phyloP scores from a whole-genome alignment of 1,140 invertebrate species.

The Tetragonula clypearis region DNA sequence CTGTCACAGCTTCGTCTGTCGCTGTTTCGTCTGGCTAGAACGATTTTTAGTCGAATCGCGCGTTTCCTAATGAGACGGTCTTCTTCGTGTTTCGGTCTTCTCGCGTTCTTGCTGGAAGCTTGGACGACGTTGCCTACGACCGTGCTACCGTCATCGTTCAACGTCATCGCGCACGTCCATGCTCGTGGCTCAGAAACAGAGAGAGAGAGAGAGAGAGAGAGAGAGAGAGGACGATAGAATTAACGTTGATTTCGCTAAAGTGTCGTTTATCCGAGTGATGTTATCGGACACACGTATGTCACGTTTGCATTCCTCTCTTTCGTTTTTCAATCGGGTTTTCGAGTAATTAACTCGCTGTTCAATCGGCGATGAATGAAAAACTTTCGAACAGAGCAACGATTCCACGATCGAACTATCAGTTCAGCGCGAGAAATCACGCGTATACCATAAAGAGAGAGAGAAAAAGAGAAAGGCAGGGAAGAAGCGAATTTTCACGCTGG shows the following conservation, averaged over 20 bases:
- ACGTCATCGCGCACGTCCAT: not conserved
- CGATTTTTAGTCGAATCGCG: not conserved
- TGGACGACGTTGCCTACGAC: not conserved
- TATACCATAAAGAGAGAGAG: not conserved
- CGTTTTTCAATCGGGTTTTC: not conserved
- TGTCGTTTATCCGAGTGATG: constrained; percentile 16
- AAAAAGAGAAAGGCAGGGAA: not conserved
- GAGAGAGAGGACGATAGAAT: constrained; percentile 9
- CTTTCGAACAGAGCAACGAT: not conserved
- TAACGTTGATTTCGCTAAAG: constrained; percentile 25
- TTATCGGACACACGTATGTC: not conserved
- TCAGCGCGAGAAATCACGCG: not conserved
- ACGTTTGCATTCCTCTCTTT: not conserved
- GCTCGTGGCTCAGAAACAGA: not conserved
- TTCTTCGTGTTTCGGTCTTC: not conserved
- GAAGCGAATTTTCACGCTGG: constrained; percentile 7
- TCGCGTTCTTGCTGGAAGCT: not conserved
- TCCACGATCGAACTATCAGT: not conserved
- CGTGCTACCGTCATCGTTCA: not conserved
- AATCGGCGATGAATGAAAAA: not conserved
- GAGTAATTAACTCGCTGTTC: not conserved
- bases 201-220: not conserved
- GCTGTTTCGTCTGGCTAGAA: not conserved
- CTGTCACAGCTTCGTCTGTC: too few relatives aligned
- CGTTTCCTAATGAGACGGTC: too few relatives aligned